Conservation (phyloP, 2,888 invertebrate genomes). For the Monopis laevigella region DNA sequence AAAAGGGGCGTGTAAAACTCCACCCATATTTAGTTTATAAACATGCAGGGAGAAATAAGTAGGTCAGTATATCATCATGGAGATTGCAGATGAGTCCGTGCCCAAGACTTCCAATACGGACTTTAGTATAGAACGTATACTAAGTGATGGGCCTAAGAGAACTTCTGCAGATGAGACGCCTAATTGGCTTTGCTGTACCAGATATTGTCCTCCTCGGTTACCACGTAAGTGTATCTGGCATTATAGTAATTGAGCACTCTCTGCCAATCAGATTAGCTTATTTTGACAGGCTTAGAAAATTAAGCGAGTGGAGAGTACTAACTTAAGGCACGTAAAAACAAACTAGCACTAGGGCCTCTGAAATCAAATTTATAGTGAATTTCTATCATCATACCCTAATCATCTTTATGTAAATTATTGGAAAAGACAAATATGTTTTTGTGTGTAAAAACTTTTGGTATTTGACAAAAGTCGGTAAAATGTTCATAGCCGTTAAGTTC, state of each 20-base stretch:
- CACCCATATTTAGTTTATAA: slow-evolving; percentile 6
- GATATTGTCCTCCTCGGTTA: slow-evolving; percentile 77
- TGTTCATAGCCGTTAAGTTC: too few species aligned
- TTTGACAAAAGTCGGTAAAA: too few species aligned
- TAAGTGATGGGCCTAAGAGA: slow-evolving; percentile 49
- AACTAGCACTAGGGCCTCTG: too few species aligned
- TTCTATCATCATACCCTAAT: too few species aligned
- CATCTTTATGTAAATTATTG: too few species aligned
- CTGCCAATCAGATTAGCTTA: too few species aligned
- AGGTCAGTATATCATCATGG: slow-evolving; percentile 30
- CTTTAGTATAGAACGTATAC: slow-evolving; percentile 71
- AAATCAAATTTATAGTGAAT: too few species aligned
- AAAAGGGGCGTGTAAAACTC: slow-evolving; percentile 4
- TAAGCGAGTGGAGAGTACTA: too few species aligned
- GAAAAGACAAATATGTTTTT: too few species aligned
- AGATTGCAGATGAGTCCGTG: slow-evolving; percentile 37
- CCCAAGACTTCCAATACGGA: slow-evolving; percentile 41
- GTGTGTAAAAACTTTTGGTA: too few species aligned
- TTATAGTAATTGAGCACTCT: background rate
- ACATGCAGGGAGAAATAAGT: background rate
- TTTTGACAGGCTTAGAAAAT: too few species aligned
- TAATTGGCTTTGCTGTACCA: slow-evolving; percentile 76
- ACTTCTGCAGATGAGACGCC: slow-evolving; percentile 29
- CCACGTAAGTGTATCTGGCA: slow-evolving; percentile 61
- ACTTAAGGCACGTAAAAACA: too few species aligned